phyloP scores from a whole-genome alignment of 2,797 vertebrate species.

The Anguilla marmorata region DNA sequence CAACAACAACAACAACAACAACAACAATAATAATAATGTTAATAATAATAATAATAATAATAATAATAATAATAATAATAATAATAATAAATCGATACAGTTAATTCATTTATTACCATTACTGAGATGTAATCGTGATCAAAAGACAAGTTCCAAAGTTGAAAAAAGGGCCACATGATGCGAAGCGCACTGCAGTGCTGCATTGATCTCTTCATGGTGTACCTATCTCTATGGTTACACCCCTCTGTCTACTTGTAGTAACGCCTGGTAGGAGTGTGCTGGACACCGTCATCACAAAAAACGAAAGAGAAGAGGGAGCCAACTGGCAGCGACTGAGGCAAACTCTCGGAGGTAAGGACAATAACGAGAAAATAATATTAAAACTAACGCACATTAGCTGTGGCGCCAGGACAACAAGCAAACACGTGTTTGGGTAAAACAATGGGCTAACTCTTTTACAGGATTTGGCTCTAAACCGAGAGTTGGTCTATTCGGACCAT shows the following conservation, averaged over 20 bases:
- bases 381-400: slow-evolving; percentile 1
- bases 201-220: slow-evolving; percentile 1
- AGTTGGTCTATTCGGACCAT: neutral
- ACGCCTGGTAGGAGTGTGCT: slow-evolving; percentile 14
- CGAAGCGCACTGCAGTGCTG: slow-evolving; percentile 15
- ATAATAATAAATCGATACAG: neutral
- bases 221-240: slow-evolving; percentile 22
- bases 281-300: slow-evolving; percentile 24
- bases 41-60: neutral
- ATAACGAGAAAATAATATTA: slow-evolving; percentile 8
- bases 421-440: slow-evolving; percentile 21
- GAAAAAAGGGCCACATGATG: neutral
- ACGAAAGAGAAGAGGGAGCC: slow-evolving; percentile 12
- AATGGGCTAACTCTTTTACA: slow-evolving; percentile 11
- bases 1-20: no score
- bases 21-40: no score
- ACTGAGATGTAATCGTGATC: neutral
- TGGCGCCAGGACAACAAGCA: neutral
- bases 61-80: neutral
- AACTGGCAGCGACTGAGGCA: neutral
- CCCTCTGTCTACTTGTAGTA: slow-evolving; percentile 5
- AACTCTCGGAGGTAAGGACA: slow-evolving; percentile 20
- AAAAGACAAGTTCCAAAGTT: neutral
- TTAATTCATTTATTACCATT: neutral
- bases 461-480: neutral